Evolutionary conservation across 1,140 invertebrate genomes (phyloP), one percentile per base, ranked within the genome.

Genomic region (Hylaeus anthracinus): DNA sequence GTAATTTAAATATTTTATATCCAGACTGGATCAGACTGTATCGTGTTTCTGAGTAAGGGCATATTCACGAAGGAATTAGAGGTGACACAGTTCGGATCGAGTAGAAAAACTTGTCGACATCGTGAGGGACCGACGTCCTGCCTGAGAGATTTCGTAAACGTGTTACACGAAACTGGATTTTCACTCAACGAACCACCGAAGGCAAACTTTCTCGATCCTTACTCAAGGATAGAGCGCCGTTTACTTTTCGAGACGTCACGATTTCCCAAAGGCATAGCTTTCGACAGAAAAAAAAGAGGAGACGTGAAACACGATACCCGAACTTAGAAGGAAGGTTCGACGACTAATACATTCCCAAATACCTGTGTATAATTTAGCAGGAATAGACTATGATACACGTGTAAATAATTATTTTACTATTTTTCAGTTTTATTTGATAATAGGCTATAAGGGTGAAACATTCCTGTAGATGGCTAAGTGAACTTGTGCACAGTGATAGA

Each of bases 161-260:
- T 45, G 71, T 80, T 74, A 80, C 55, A 43, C 64, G 63, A 79
- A 79, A 74, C 71, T 66, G 71, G 66, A 79, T 79, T 72, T 79
- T 79, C 69, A 72, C 51, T 72, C 51, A 41, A 39, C 58, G 51
- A 55, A 72, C 58, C 60, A 26, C 60, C 60, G 51, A 43, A 43
- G 70, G 45, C 15, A 67, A 80, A 80, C 78, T 80, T 80, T 75
- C 75, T 75, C 53, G 61, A 66, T 53, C 72, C 53, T 66, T 58
- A 15, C 63, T 80, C 55, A 55, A 74, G 78, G 56, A 67, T 63
- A 41, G 63, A 53, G 37, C n/a, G 55, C 53, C 72, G 61, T 74
- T 80, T 74, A 61, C 71, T 74, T 67, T 73, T 58, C 63, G 45
- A 43, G 39, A 41, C 72, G 15, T 60, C 51, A 53, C 77, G 77